These are phyloP conservation scores for Agraylea sexmaculata DNA, from an alignment of 1,140 invertebrate genomes.

Conservation along the genomic window DNA sequence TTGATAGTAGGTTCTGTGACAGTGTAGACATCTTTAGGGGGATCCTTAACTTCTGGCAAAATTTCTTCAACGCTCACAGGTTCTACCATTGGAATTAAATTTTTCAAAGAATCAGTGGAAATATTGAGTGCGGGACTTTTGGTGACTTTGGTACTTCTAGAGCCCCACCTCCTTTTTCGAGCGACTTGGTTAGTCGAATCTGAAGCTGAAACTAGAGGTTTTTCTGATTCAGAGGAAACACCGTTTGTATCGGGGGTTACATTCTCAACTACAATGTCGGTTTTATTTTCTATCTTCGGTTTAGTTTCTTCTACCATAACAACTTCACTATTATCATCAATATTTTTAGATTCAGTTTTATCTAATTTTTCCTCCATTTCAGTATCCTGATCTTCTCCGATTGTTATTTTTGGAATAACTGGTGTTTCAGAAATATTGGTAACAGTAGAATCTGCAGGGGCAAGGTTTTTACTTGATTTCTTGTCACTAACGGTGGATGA, in stretches of 20 bases:
- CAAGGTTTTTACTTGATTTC: too few species aligned
- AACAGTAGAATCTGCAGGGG: too few species aligned
- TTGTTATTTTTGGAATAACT: too few species aligned
- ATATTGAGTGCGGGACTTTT: constrained; percentile 42
- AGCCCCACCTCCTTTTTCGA: constrained; percentile 37
- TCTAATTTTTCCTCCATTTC: too few species aligned
- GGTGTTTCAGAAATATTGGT: too few species aligned
- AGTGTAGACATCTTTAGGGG: constrained; percentile 25
- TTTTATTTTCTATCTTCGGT: too few species aligned
- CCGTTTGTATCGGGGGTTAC: neutral
- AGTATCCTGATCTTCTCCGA: too few species aligned
- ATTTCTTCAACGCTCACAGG: constrained; percentile 39
- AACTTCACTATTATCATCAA: too few species aligned
- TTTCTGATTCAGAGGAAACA: constrained; percentile 2
- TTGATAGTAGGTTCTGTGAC: constrained; percentile 13
- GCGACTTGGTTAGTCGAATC: neutral
- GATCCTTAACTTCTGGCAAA: constrained; percentile 36
- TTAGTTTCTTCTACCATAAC: too few species aligned
- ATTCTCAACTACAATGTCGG: neutral
- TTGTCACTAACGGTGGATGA: too few species aligned
- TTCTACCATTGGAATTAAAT: constrained; percentile 45
- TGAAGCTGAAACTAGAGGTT: neutral
- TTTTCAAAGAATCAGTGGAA: constrained; percentile 45
- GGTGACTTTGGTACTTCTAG: constrained; percentile 29
- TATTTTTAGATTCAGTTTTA: too few species aligned